Base-by-base conservation (phyloP, 1,140 invertebrate genomes). In the Meteorus sp. region DNA sequence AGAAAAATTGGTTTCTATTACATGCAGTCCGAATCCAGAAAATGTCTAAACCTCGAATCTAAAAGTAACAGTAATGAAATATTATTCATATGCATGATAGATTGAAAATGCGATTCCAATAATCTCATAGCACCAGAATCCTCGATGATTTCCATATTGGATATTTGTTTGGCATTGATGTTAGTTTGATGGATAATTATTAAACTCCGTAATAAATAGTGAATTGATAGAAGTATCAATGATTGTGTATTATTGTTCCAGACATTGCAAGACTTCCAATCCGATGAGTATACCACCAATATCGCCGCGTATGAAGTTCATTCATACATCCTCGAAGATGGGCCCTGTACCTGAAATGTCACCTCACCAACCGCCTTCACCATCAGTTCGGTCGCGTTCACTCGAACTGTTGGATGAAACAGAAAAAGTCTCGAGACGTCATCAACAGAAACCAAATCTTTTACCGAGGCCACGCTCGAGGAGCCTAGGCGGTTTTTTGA, bases 401-500 rank as follows among this genome's bases (percentile, higher is more conserved):
- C 47, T 76, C 7, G 71, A 77, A 23, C 15, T 72, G 2, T 15
- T 76, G 15, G 69, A 75, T 41, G 64, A 68, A 27, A 59, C 66
- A 0, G 65, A 70, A 29, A 59, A 45, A 7, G 11, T 65, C 3
- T 41, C 56, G 6, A 52, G 17, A 33, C 23, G 19, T 3, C 35
- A 20, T 2, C n/a, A 61, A 9, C 44, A 52, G 15, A 47, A 65
- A 23, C 62, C 63, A 31, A 74, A 68, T 62, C 69, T 64, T 57
- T 64, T 68, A 60, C 72, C 68, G 54, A 76, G 71, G 67, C 79
- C 83, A 29, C 79, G 85, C 62, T 86, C 85, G n/a, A 84, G 85
- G 55, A 90, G 88, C 77, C 80, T 87, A 61, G 88, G 89, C 68
- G 86, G 85, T 67, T 78, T 89, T 11, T 62, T 88, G 17, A 80